Evolutionary conservation across 2,797 vertebrate genomes (phyloP).

Genomic region (Pipistrellus nathusii): DNA sequence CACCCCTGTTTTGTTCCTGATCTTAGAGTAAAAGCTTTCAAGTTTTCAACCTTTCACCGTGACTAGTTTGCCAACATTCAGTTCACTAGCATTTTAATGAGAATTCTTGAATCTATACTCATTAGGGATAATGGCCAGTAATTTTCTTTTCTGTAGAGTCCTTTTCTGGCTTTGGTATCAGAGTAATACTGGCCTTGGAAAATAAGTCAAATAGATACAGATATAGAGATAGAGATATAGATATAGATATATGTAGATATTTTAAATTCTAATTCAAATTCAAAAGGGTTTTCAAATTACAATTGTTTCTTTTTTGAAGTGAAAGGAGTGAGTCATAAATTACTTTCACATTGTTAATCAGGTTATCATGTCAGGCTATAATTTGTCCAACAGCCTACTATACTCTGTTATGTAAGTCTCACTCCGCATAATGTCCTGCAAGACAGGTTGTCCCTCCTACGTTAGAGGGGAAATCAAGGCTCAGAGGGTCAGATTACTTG

Average conservation of each 20-base stretch:
- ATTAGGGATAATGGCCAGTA: neutral
- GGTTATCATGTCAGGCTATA: neutral
- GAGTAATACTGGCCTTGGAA: neutral
- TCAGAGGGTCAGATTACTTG: neutral
- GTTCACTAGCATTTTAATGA: neutral
- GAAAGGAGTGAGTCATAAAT: neutral
- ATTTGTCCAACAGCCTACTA: neutral
- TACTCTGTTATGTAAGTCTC: neutral
- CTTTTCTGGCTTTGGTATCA: neutral
- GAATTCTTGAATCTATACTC: neutral
- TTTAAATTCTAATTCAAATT: neutral
- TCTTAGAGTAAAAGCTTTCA: neutral
- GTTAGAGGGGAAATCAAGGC: neutral
- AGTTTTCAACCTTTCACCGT: neutral
- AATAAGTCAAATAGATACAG: neutral
- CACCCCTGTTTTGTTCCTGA: neutral
- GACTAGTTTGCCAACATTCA: neutral
- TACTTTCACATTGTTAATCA: neutral
- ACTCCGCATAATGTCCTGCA: neutral
- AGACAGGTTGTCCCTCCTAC: neutral
- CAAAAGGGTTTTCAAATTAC: conserved; percentile 37
- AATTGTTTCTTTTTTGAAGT: neutral
- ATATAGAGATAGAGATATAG: no score
- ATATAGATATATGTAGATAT: neutral
- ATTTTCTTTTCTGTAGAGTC: neutral